Evolutionary conservation across 1,140 invertebrate species (phyloP), one percentile per base, ranked within the genome.

Genomic region (Copidosoma floridanum): DNA sequence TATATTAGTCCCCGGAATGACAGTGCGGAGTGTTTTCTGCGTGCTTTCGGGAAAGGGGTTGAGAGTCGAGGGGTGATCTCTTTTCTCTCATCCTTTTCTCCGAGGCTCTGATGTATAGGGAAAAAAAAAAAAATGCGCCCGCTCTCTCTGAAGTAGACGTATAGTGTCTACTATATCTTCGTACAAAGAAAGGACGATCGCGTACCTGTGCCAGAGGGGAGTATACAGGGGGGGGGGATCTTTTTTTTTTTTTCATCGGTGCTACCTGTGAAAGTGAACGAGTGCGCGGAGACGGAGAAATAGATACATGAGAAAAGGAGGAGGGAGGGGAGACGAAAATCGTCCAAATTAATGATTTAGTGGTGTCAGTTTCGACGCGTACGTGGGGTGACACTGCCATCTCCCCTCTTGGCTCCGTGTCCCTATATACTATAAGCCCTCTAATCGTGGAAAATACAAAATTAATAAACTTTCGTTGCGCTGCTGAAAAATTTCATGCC

Each of bases 1-100:
- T 81, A 80, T 81, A 81, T 81, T 80, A 81, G 79, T 79, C 65
- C 67, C 69, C 75, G 70, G 78, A 79, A 75, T 79, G 77, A 79
- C 76, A 79, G 71, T 72, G 75, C 73, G 71, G 74, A 81, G 76
- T 80, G 75, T 78, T 79, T 78, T 77, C 67, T 68, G 29, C 26
- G 16, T 27, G 41, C 63, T 73, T 61, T 40, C 37, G 40, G 65
- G 55, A 55, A 61, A 57, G 65, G 68, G 65, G 57, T 59, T 54
- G 59, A 63, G 41, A 29, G 46, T 37, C n/a, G 41, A 59, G 14
- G 29, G 50, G 29, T 24, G 21, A 48, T n/a, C 48, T 54, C 41
- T 46, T 29, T 21, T 44, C 24, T 52, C 6, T 8, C 37, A 44
- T 51, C 54, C 24, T 16, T 29, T 16, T 14, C 14, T 16, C 27